Evolutionary conservation across 2,113 vertebrate genomes (phyloP).

Genomic region (Tautogolabrus adspersus): DNA sequence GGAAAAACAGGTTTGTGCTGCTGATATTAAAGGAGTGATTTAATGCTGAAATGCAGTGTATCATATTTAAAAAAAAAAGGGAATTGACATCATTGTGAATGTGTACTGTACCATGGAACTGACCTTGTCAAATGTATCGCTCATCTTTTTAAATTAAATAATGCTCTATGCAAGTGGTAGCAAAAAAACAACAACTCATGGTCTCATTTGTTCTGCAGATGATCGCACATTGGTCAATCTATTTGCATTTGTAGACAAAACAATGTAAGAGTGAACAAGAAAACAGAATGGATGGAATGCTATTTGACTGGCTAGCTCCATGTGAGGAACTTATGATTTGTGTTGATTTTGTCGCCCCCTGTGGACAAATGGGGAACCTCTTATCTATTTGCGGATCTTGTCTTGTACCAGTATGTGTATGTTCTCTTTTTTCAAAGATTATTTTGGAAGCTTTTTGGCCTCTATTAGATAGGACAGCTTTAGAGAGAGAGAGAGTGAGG

Average conservation of each 20-base stretch:
- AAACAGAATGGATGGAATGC: too few relatives aligned
- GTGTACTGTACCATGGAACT: constrained; percentile 70
- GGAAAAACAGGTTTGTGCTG: constrained; percentile 42
- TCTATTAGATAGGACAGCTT: too few relatives aligned
- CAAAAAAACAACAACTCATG: background rate
- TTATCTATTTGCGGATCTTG: too few relatives aligned
- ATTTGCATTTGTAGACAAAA: background rate
- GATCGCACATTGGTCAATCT: background rate
- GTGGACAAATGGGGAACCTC: too few relatives aligned
- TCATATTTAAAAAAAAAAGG: constrained; percentile 74
- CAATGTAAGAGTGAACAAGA: background rate
- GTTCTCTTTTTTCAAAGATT: too few relatives aligned
- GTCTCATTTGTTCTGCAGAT: background rate
- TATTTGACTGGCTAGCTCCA: too few relatives aligned
- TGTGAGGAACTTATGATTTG: too few relatives aligned
- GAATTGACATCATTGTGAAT: constrained; percentile 71
- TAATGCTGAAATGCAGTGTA: constrained; percentile 48
- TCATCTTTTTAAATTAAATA: constrained; percentile 82
- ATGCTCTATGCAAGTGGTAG: constrained; percentile 72
- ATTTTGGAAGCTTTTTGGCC: too few relatives aligned
- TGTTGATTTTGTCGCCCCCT: too few relatives aligned
- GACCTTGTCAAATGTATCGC: constrained; percentile 70
- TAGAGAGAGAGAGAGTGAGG: too few relatives aligned
- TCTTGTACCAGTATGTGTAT: too few relatives aligned
- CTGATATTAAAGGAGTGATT: constrained; percentile 36